Conservation (phyloP, 53 echinoderm and acorn worm genomes). For the Patiria pectinifera region DNA sequence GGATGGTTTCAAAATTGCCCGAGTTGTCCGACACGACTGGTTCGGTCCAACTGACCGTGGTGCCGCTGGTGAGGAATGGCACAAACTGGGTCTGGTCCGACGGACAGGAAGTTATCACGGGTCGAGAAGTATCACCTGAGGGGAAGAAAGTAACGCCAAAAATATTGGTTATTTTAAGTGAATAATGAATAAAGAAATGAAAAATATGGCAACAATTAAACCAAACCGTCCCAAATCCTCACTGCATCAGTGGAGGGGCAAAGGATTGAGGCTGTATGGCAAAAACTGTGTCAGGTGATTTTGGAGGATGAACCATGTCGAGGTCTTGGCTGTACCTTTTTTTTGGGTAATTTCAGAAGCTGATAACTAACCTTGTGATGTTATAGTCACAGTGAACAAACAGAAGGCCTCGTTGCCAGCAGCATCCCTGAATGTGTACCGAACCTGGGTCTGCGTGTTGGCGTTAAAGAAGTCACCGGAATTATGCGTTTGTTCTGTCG, state of each 20-base stretch:
- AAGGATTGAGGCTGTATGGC: no score
- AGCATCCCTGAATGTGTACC: conserved; percentile 63
- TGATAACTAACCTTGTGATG: conserved; percentile 28
- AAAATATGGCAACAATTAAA: no score
- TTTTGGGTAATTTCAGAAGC: no score
- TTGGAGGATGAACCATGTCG: no score
- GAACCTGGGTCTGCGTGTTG: conserved; percentile 16
- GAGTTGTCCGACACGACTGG: conserved; percentile 69
- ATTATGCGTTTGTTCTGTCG: neutral
- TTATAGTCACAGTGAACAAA: conserved; percentile 64
- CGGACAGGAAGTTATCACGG: conserved; percentile 64
- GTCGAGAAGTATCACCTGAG: conserved; percentile 37
- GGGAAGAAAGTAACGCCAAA: neutral
- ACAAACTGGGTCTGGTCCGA: conserved; percentile 41
- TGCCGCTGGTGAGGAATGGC: conserved; percentile 49
- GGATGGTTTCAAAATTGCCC: conserved; percentile 45
- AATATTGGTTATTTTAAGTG: no score
- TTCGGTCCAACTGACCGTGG: conserved; percentile 57
- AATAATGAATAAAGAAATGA: no score
- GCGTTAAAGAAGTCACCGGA: no score
- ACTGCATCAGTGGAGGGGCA: no score
- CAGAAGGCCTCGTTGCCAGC: conserved; percentile 61
- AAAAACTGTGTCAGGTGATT: no score
- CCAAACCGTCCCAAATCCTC: no score
- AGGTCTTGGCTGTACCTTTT: no score